A percentile compares a stretch with the other conserved stretches of the same genome.
These are phyloP conservation scores for Cebuella pygmaea DNA, from an alignment of 2,797 vertebrate species.

Conservation along the genomic window DNA sequence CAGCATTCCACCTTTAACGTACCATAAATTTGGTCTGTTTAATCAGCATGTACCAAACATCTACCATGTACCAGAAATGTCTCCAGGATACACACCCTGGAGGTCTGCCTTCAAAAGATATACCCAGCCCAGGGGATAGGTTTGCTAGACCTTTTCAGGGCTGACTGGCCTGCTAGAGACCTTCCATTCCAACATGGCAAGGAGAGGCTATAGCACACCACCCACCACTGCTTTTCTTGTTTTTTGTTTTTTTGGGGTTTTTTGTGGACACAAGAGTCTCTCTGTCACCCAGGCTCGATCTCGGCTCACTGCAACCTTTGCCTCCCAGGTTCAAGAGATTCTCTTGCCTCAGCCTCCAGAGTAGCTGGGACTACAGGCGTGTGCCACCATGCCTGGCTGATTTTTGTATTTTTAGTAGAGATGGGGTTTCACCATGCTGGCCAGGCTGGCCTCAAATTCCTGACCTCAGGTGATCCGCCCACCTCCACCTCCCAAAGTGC, in stretches of 20 bases:
- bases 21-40: neutral
- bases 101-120: neutral
- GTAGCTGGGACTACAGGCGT: too few species aligned
- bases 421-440: too few species aligned
- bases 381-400: too few species aligned
- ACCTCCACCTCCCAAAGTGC: too few species aligned
- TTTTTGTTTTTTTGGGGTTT: neutral
- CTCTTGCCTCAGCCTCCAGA: too few species aligned
- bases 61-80: neutral
- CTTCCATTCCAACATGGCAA: neutral
- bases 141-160: neutral
- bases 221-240: neutral
- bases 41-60: neutral
- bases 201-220: neutral
- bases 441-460: too few species aligned
- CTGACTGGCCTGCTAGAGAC: neutral
- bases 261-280: too few species aligned
- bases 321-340: too few species aligned
- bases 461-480: too few species aligned
- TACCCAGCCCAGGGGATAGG: neutral
- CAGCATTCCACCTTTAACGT: neutral
- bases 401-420: too few species aligned
- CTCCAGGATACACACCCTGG: neutral
- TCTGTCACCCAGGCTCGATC: too few species aligned
- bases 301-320: too few species aligned